Evolutionary conservation across 1,140 invertebrate genomes (phyloP).

Genomic region (Meloidogyne chitwoodi): DNA sequence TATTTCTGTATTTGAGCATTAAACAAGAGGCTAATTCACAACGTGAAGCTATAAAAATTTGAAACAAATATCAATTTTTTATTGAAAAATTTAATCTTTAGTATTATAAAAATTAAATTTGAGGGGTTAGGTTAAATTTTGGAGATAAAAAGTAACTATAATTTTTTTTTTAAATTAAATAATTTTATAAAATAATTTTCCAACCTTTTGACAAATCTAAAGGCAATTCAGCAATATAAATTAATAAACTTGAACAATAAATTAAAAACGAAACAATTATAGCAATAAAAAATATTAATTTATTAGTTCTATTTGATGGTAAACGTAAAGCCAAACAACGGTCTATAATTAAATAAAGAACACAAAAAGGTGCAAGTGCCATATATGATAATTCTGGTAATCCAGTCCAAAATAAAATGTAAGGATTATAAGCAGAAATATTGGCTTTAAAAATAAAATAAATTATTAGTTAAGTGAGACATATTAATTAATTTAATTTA

Average conservation of each 20-base stretch:
- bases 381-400: slow-evolving; percentile 1
- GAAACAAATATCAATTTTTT: too few species aligned
- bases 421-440: background rate
- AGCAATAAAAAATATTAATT: background rate
- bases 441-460: background rate
- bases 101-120: too few species aligned
- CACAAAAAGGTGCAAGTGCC: background rate
- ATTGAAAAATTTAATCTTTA: too few species aligned
- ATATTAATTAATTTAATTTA: too few species aligned
- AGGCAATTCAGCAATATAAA: slow-evolving; percentile 10
- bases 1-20: background rate
- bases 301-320: background rate
- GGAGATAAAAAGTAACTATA: too few species aligned
- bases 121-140: too few species aligned
- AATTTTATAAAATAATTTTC: too few species aligned
- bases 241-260: background rate
- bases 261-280: background rate
- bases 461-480: too few species aligned
- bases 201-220: slow-evolving; percentile 2
- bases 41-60: background rate
- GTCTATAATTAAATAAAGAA: slow-evolving; percentile 1
- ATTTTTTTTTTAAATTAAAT: too few species aligned
- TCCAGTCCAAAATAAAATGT: slow-evolving; percentile 8
- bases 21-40: background rate
- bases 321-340: background rate